Evolutionary conservation across 2,113 vertebrate genomes (phyloP).

Genomic region (Proteles cristata): DNA sequence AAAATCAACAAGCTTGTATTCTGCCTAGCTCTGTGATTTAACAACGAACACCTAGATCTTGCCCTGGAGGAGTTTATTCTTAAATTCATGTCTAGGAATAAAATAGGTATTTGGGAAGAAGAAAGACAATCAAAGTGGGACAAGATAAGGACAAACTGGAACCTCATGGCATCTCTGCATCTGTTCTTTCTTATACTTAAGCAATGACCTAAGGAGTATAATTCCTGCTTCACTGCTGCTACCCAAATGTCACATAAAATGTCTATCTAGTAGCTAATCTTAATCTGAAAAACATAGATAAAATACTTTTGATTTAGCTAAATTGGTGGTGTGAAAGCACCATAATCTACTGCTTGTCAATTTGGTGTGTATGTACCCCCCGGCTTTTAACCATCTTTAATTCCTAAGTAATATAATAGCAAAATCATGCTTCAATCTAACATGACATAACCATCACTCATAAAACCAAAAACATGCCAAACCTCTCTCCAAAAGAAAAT

Average conservation of each 20-base stretch:
- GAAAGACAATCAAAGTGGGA: background rate
- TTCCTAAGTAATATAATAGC: background rate
- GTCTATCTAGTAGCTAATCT: background rate
- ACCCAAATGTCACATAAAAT: background rate
- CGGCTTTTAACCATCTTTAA: background rate
- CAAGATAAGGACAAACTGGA: background rate
- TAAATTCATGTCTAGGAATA: background rate
- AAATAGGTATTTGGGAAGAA: background rate
- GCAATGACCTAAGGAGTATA: background rate
- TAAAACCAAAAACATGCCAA: background rate
- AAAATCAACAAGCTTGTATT: background rate
- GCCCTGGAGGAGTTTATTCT: background rate
- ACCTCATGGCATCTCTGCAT: background rate
- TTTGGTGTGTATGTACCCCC: background rate
- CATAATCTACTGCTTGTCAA: background rate
- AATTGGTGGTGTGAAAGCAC: background rate
- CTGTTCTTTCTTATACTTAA: background rate
- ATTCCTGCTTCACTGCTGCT: background rate
- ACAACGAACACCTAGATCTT: background rate
- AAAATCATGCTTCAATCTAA: background rate
- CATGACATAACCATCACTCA: background rate
- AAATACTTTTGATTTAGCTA: background rate
- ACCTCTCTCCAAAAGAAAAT: background rate
- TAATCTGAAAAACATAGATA: background rate
- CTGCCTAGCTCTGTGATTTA: background rate